Base-by-base conservation (phyloP, 2,888 invertebrate species). In the Pachliopta kotzebuea region DNA sequence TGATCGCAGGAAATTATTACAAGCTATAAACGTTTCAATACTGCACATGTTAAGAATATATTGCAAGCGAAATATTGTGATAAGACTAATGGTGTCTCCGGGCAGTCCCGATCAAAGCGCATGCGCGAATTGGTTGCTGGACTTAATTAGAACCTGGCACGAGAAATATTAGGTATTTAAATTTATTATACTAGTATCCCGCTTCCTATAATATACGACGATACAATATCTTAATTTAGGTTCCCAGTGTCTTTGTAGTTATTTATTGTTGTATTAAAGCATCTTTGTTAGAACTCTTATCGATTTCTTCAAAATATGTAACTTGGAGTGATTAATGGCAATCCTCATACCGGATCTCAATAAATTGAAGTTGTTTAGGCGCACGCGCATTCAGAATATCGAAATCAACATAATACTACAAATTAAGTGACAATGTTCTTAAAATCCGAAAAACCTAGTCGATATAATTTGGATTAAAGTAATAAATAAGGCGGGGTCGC, bases 381-480 rank as follows among this genome's bases (percentile, higher is more conserved):
- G 67, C 69, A 67, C 49, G 50, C 61, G 55, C 42, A 49, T 56
- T 49, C 55, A 56, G 37, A 42, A 53, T 66, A 69, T 73, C 74
- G 71, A 74, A 72, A 74, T 76, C 76, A 72, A 73, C 75, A 82
- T 78, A 78, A 82, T 79, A 74, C 77, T 76, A 81, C 78, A 78
- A 84, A 88, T 87, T 83, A 85, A 77, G 83, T 84, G 85, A 85
- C 84, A 86, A 86, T 84, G 79, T 80, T 76, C 77, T 74, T 73
- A 73, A 81, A 79, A 82, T 80, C 78, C 79, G 79, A 85, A 81
- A 85, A 84, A 85, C 83, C 86, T 88, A 88, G 86, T 88, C 86
- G 83, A 87, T 87, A 90, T 86, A 87, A 88, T 87, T 89, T 84
- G 88, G 90, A 91, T 91, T 91, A 90, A 84, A 75, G 88, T 78